Evolutionary conservation across 2,113 vertebrate species (phyloP).

Genomic region (Pleuronectes platessa): DNA sequence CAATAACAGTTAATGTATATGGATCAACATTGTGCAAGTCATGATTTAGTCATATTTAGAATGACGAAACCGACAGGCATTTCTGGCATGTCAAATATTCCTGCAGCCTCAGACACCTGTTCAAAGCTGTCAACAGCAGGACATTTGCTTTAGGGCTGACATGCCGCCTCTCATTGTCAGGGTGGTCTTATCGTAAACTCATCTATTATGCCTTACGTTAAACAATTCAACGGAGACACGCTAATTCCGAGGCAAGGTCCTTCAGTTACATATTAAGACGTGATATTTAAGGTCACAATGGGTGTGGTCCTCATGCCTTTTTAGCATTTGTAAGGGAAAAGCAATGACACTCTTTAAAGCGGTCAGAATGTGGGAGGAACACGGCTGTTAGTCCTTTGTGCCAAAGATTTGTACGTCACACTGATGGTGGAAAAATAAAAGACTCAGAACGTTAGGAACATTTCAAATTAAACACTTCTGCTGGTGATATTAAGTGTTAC

Average conservation of each 20-base stretch:
- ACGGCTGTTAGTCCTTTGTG: conserved; percentile 34
- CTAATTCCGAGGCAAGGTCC: conserved; percentile 31
- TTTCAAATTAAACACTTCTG: conserved; percentile 45
- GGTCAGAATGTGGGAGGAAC: conserved; percentile 30
- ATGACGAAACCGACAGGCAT: conserved; percentile 68
- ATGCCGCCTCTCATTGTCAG: conserved; percentile 51
- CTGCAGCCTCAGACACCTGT: conserved; percentile 71
- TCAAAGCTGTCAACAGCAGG: conserved; percentile 75
- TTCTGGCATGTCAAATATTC: conserved; percentile 69
- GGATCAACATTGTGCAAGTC: conserved; percentile 58
- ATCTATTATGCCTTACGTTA: conserved; percentile 41
- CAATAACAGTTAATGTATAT: conserved; percentile 5
- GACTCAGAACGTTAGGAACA: conserved; percentile 15
- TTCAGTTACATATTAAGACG: conserved; percentile 23
- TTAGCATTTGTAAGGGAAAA: conserved; percentile 29
- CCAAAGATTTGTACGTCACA: conserved; percentile 50
- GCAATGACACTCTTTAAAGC: conserved; percentile 41
- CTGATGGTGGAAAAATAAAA: conserved; percentile 44
- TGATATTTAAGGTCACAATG: conserved; percentile 15
- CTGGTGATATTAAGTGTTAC: conserved; percentile 41
- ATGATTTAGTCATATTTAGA: conserved; percentile 50
- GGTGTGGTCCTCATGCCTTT: conserved; percentile 40
- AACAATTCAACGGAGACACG: conserved; percentile 39
- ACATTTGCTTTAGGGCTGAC: conserved; percentile 68
- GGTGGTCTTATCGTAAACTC: conserved; percentile 58